Percentiles rank a stretch among this genome's conserved stretches.
Conservation (phyloP, 2,113 vertebrate species). For the Jaculus jaculus region DNA sequence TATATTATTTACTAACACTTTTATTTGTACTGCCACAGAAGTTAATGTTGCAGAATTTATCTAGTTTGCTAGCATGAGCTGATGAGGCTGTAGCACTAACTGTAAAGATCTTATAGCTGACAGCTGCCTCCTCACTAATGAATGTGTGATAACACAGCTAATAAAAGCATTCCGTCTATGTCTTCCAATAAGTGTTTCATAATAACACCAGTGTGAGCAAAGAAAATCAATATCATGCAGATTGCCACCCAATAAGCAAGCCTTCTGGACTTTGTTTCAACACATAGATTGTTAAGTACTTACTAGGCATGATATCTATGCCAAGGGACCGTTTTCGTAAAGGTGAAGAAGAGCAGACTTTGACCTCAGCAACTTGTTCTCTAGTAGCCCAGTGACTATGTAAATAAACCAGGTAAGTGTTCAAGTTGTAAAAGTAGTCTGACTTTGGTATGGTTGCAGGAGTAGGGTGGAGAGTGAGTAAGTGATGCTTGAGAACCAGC, state of each 20-base stretch:
- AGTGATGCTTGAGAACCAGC: too few relatives aligned
- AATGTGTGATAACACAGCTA: conserved; percentile 11
- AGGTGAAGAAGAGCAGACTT: not conserved
- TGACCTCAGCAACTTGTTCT: not conserved
- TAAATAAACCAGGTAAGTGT: not conserved
- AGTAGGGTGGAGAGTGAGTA: not conserved
- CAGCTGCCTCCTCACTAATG: conserved; percentile 42
- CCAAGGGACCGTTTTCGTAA: not conserved
- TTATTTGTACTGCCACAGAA: conserved; percentile 49
- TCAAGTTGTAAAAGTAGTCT: not conserved
- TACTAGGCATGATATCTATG: not conserved
- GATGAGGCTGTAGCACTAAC: conserved; percentile 2
- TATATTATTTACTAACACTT: conserved; percentile 4
- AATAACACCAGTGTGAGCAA: not conserved
- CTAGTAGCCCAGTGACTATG: not conserved
- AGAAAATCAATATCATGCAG: not conserved
- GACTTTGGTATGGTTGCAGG: not conserved
- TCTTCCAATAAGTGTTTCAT: not conserved
- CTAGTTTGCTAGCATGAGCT: not conserved
- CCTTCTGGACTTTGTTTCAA: not conserved
- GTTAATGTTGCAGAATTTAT: conserved; percentile 49
- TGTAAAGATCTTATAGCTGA: conserved; percentile 48
- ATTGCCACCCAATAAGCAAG: not conserved
- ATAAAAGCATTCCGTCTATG: not conserved
- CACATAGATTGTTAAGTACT: not conserved